These are phyloP conservation scores for Simalia tracyae DNA, from an alignment of 2,797 vertebrate genomes.

Conservation along the genomic window DNA sequence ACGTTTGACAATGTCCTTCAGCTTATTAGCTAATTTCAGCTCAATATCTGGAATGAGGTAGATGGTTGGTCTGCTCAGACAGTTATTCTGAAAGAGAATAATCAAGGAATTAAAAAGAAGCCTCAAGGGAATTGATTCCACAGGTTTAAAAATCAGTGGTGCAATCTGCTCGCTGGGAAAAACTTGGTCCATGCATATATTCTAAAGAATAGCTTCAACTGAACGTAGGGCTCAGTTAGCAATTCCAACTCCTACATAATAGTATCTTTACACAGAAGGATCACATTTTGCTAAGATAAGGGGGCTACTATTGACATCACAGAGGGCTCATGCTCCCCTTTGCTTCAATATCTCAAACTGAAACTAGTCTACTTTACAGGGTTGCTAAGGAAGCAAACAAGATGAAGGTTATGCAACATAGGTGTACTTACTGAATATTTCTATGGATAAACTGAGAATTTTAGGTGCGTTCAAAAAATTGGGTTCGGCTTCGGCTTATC, in stretches of 20 bases:
- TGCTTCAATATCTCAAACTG: neutral
- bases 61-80: conserved; percentile 91
- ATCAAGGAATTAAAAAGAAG: neutral
- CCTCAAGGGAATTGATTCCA: rapidly evolving
- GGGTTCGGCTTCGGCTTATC: too few relatives aligned
- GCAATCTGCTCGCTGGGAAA: neutral
- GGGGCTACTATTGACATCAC: too few relatives aligned
- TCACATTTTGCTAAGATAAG: too few relatives aligned
- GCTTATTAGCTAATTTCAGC: conserved; percentile 89
- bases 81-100: conserved; percentile 85
- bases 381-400: neutral
- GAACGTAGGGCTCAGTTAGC: neutral
- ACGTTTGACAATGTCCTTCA: conserved; percentile 96
- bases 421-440: too few relatives aligned
- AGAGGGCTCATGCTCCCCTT: too few relatives aligned
- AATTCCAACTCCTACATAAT: neutral
- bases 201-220: neutral
- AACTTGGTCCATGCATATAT: neutral
- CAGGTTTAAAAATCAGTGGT: too few relatives aligned
- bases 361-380: neutral
- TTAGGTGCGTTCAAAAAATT: too few relatives aligned
- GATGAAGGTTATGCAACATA: neutral
- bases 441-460: too few relatives aligned
- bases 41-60: conserved; percentile 93
- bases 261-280: too few relatives aligned